Base-by-base conservation (phyloP, 1,140 invertebrate species). In the Apolygus lucorum region DNA sequence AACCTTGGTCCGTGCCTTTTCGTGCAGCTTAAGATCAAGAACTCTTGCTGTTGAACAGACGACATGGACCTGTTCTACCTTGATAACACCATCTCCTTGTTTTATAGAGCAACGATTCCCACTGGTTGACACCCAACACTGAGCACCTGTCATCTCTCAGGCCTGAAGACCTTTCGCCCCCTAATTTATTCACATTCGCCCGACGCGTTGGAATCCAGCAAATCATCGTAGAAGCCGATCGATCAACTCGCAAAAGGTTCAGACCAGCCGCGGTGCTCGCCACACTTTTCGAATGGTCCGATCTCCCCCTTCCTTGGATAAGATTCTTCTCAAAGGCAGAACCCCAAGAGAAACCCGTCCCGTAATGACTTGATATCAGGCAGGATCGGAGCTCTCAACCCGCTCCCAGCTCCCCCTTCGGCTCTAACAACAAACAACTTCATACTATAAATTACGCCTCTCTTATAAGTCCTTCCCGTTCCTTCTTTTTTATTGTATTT, bases 361-460 rank as follows among this genome's bases (percentile, higher is more conserved):
- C 11, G 54, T 59, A 59, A 59, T 59, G 54, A 59, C 13, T 17
- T 59, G 54, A 59, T 59, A 59, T 59, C 54, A 4, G 2, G 11
- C 13, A 59, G 22, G 54, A 17, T 59, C 22, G 54, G 34, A 42
- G 4, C 34, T 17, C 54, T 59, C 54, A 13, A 11, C 22, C 54
- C 22, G 13, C 11, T 11, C 2, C 54, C 54, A 59, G 54, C 54
- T 59, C 54, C 11, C 11, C n/a, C n/a, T n/a, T n/a, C n/a, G n/a
- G n/a, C n/a, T n/a, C n/a, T n/a, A 13, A 24, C 13, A 13, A 13
- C 54, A 13, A 59, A 59, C 54, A 24, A 17, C 54, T 59, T 59
- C 54, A 59, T 59, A 59, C 22, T 11, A 59, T 59, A 59, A 59
- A 59, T 59, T 59, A 59, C 54, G 8, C 22, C 4, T 59, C 22